Percentiles rank a stretch among this genome's conserved stretches.
These are phyloP conservation scores for Helleia helle DNA, from an alignment of 2,888 invertebrate genomes.

Conservation along the genomic window DNA sequence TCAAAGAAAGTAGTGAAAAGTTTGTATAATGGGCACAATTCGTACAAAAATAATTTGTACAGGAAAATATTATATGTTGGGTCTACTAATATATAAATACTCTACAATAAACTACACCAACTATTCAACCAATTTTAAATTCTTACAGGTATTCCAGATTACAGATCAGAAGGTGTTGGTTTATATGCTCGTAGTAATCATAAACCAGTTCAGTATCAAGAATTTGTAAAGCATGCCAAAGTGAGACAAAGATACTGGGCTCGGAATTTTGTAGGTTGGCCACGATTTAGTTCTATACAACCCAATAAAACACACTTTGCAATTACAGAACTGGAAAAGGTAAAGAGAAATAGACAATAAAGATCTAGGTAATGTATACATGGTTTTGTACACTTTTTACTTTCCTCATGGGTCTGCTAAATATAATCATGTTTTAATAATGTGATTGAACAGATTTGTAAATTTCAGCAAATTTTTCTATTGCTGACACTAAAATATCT, in stretches of 20 bases:
- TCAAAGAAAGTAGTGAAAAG: too few relatives aligned
- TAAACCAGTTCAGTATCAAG: constrained; percentile 89
- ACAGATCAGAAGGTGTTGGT: constrained; percentile 93
- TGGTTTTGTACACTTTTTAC: too few relatives aligned
- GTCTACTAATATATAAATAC: too few relatives aligned
- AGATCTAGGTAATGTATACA: too few relatives aligned
- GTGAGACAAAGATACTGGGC: constrained; percentile 94
- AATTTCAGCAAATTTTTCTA: too few relatives aligned
- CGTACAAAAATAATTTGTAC: too few relatives aligned
- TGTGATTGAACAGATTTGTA: too few relatives aligned
- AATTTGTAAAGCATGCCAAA: constrained; percentile 81
- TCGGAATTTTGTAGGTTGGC: constrained; percentile 95
- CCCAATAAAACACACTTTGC: constrained; percentile 87
- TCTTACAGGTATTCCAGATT: constrained; percentile 90
- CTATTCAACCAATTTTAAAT: neutral
- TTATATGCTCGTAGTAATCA: constrained; percentile 89
- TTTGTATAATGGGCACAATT: too few relatives aligned
- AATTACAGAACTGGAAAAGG: constrained; percentile 81
- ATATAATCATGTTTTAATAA: too few relatives aligned
- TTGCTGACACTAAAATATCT: too few relatives aligned
- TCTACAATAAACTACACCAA: neutral
- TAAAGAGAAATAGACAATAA: constrained; percentile 21
- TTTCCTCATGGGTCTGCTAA: too few relatives aligned
- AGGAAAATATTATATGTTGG: too few relatives aligned
- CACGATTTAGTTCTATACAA: constrained; percentile 81